phyloP scores from a whole-genome alignment of 2,797 vertebrate species.

The Pagetopsis macropterus region DNA sequence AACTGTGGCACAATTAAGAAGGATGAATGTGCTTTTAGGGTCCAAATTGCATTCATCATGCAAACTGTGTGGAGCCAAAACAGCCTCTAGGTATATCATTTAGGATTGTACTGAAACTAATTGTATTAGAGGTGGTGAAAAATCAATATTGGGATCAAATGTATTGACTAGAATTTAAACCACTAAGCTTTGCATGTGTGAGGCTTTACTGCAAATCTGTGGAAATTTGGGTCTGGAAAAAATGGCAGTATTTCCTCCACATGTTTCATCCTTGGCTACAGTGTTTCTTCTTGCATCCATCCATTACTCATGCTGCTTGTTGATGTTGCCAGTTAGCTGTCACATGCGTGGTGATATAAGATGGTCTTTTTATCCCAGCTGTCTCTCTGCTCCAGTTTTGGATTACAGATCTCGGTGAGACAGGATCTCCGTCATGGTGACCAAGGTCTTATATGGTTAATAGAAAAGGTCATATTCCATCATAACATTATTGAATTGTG shows the following conservation, averaged over 20 bases:
- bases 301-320: constrained; percentile 47
- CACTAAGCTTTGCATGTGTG: not conserved
- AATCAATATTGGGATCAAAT: constrained; percentile 4
- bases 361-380: constrained; percentile 39
- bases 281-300: constrained; percentile 40
- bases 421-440: constrained; percentile 24
- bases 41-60: constrained; percentile 33
- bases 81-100: constrained; percentile 27
- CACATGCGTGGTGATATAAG: constrained; percentile 41
- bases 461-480: constrained; percentile 34
- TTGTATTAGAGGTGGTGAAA: constrained; percentile 14
- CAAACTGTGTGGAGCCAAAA: constrained; percentile 13
- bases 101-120: constrained; percentile 22
- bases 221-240: not conserved
- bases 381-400: constrained; percentile 38
- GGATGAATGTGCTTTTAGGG: constrained; percentile 32
- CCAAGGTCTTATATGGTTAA: constrained; percentile 23
- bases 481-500: constrained; percentile 30
- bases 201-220: constrained; percentile 22
- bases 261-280: not conserved
- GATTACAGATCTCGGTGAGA: constrained; percentile 45
- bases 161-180: constrained; percentile 18
- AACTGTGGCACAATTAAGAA: constrained; percentile 24
- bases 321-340: constrained; percentile 59
- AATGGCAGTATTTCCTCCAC: not conserved